Percentiles rank a stretch among this genome's conserved stretches.
Evolutionary conservation across 2,113 vertebrate genomes (phyloP).

Genomic region (Gymnarchus niloticus): DNA sequence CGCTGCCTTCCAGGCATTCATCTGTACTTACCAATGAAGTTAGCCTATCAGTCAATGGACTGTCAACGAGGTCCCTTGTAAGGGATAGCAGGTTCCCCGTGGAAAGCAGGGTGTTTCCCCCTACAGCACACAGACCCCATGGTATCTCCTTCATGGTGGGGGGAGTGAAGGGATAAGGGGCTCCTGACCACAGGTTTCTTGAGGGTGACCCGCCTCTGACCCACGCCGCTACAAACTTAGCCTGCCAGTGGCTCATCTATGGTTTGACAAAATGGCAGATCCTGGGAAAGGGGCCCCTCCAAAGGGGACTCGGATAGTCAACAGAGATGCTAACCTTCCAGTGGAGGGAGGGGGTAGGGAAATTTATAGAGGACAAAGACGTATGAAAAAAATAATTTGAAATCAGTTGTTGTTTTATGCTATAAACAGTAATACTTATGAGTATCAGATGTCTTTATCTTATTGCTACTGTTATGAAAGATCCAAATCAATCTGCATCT

Average conservation of each 20-base stretch:
- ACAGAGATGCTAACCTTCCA: constrained; percentile 40
- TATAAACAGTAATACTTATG: constrained; percentile 47
- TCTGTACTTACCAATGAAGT: constrained; percentile 63
- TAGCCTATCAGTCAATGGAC: constrained; percentile 65
- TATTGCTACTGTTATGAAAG: constrained; percentile 42
- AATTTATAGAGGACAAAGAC: constrained; percentile 27
- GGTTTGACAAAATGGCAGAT: constrained; percentile 46
- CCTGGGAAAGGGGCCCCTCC: constrained; percentile 35
- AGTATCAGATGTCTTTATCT: constrained; percentile 29
- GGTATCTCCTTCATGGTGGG: constrained; percentile 18
- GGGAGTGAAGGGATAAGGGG: constrained; percentile 15
- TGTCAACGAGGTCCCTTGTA: constrained; percentile 58
- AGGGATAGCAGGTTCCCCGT: constrained; percentile 59
- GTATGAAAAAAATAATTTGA: constrained; percentile 28
- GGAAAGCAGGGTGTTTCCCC: constrained; percentile 56
- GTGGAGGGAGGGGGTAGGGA: constrained; percentile 4
- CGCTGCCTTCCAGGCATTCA: constrained; percentile 55
- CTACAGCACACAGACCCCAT: background rate
- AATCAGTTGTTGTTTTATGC: constrained; percentile 47
- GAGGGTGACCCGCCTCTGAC: constrained; percentile 60
- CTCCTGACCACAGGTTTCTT: constrained; percentile 29
- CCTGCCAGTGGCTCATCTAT: constrained; percentile 44
- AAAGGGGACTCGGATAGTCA: constrained; percentile 42
- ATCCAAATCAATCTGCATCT: background rate
- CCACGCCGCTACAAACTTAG: constrained; percentile 46